Percentiles rank a stretch among this genome's conserved stretches.
These are phyloP conservation scores for Psococerastis gibbosa DNA, from an alignment of 2,888 invertebrate species.

Conservation along the genomic window DNA sequence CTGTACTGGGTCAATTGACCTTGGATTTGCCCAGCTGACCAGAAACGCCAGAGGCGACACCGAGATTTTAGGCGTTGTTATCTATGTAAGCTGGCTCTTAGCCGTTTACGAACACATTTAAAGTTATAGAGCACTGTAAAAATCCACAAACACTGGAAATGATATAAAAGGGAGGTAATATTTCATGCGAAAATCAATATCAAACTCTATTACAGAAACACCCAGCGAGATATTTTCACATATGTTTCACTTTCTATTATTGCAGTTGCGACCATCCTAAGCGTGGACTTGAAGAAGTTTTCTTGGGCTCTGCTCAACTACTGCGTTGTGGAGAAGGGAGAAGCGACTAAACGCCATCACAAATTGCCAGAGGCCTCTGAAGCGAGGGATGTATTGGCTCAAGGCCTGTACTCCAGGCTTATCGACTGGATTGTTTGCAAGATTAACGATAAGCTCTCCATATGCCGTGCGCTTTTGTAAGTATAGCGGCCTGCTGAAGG, in stretches of 20 bases:
- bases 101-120: no score
- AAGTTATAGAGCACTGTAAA: no score
- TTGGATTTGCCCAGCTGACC: no score
- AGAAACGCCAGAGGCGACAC: no score
- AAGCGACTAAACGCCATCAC: slow-evolving; percentile 45
- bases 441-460: slow-evolving; percentile 66
- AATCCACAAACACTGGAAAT: no score
- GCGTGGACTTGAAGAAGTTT: slow-evolving; percentile 64
- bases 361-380: slow-evolving; percentile 63
- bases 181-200: no score
- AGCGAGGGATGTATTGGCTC: slow-evolving; percentile 68
- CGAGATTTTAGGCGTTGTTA: no score
- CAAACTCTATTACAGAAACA: slow-evolving; percentile 1
- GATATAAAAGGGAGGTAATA: no score
- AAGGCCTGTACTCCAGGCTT: slow-evolving; percentile 62
- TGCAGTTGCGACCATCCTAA: slow-evolving; percentile 49
- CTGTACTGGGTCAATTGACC: no score
- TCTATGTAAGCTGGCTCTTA: no score
- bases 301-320: slow-evolving; percentile 73
- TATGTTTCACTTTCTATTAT: no score
- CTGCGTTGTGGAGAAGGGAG: slow-evolving; percentile 56
- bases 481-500: no score
- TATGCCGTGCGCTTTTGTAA: slow-evolving; percentile 74
- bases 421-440: slow-evolving; percentile 78
- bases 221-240: background rate